Percentiles rank a stretch among this genome's conserved stretches.
Evolutionary conservation across 2,888 invertebrate species (phyloP).

Genomic region (Pandemis corylana): DNA sequence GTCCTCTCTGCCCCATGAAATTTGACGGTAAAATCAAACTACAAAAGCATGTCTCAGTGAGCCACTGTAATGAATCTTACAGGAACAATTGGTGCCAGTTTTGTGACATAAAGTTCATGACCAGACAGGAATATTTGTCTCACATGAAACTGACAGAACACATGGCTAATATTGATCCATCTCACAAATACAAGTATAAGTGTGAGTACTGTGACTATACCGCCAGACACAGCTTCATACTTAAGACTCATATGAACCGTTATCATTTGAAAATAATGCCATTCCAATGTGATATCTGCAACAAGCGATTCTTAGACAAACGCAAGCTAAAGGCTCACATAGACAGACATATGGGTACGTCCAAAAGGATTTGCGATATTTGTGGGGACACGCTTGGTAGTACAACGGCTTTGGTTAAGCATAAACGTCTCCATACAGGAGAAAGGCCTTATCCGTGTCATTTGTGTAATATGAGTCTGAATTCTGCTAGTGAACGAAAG

Average conservation of each 20-base stretch:
- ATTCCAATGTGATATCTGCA: slow-evolving; percentile 42
- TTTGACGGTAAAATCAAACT: slow-evolving; percentile 36
- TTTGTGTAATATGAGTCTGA: slow-evolving; percentile 33
- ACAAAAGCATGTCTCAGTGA: slow-evolving; percentile 28
- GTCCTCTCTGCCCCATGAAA: slow-evolving; percentile 31
- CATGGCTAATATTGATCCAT: slow-evolving; percentile 30
- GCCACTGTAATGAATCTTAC: slow-evolving; percentile 26
- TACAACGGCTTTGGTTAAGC: slow-evolving; percentile 31
- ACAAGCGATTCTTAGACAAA: slow-evolving; percentile 33
- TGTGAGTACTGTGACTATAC: slow-evolving; percentile 44
- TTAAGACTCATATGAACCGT: slow-evolving; percentile 43
- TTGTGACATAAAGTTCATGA: slow-evolving; percentile 26
- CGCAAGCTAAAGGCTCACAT: slow-evolving; percentile 40
- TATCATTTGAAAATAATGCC: slow-evolving; percentile 42
- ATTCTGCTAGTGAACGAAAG: slow-evolving; percentile 37
- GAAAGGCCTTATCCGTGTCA: slow-evolving; percentile 42
- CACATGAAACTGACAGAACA: slow-evolving; percentile 25
- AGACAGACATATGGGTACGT: slow-evolving; percentile 35
- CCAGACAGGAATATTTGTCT: slow-evolving; percentile 21
- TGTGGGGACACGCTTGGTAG: slow-evolving; percentile 38
- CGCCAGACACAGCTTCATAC: slow-evolving; percentile 38
- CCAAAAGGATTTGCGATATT: slow-evolving; percentile 23
- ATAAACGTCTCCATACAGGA: slow-evolving; percentile 40
- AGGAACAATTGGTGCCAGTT: slow-evolving; percentile 36
- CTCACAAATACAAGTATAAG: slow-evolving; percentile 24